These are phyloP conservation scores for Danaus chrysippus DNA, from an alignment of 2,888 invertebrate species.

Conservation along the genomic window DNA sequence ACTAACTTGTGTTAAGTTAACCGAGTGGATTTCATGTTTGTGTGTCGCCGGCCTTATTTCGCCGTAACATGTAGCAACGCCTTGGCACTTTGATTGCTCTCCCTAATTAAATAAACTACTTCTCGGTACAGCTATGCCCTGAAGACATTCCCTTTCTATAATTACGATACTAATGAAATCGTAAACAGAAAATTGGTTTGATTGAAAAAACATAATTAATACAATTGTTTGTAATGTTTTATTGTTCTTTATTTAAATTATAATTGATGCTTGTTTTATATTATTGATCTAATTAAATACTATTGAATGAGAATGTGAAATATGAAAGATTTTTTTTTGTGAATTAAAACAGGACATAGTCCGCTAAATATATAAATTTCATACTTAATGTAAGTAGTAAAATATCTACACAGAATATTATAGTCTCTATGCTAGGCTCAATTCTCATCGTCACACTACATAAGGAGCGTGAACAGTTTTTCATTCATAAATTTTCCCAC, in stretches of 20 bases:
- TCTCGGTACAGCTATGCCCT: slow-evolving; percentile 42
- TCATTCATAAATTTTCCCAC: too few relatives aligned
- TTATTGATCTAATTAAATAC: background rate
- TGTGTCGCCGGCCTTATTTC: slow-evolving; percentile 26
- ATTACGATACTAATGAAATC: slow-evolving; percentile 24
- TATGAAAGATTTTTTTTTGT: too few relatives aligned
- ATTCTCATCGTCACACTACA: too few relatives aligned
- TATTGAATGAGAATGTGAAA: too few relatives aligned
- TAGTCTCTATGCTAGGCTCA: too few relatives aligned
- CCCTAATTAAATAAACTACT: slow-evolving; percentile 72
- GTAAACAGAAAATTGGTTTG: slow-evolving; percentile 6
- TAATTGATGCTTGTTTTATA: background rate
- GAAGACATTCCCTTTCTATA: slow-evolving; percentile 25
- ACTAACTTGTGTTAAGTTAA: slow-evolving; percentile 4
- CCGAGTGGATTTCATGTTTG: slow-evolving; percentile 4
- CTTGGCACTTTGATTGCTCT: slow-evolving; percentile 55
- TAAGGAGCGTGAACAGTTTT: too few relatives aligned
- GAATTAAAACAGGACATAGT: too few relatives aligned
- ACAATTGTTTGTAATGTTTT: background rate
- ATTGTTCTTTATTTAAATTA: background rate
- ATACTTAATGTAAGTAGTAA: too few relatives aligned
- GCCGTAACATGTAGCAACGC: slow-evolving; percentile 25
- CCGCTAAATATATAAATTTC: too few relatives aligned
- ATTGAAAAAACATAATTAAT: slow-evolving; percentile 2
- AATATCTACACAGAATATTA: too few relatives aligned